These are phyloP conservation scores for Clostera curtula DNA, from an alignment of 2,888 invertebrate genomes.

Conservation along the genomic window DNA sequence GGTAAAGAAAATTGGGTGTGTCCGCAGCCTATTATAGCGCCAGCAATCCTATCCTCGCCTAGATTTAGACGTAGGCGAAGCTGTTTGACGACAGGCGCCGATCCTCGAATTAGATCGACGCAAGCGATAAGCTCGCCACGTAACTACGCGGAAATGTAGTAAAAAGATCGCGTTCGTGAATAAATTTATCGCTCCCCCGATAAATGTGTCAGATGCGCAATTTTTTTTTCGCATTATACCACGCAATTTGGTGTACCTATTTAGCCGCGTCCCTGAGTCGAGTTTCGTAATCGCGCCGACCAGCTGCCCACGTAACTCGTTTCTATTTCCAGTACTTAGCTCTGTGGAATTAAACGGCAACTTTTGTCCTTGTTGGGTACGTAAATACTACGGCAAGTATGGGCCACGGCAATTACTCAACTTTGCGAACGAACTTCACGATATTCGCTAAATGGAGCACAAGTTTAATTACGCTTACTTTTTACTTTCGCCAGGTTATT, in stretches of 20 bases:
- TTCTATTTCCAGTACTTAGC: conserved; percentile 53
- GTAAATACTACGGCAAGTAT: conserved; percentile 28
- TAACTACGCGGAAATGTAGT: conserved; percentile 68
- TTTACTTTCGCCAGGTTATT: too few species aligned
- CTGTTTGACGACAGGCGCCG: conserved; percentile 57
- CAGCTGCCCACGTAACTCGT: conserved; percentile 60
- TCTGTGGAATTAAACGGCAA: conserved; percentile 43
- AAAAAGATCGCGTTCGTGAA: conserved; percentile 61
- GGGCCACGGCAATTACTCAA: conserved; percentile 11
- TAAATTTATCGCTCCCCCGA: conserved; percentile 61
- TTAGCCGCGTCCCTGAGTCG: conserved; percentile 51
- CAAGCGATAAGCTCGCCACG: conserved; percentile 52
- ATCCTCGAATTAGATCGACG: conserved; percentile 60
- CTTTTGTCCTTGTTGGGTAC: conserved; percentile 39
- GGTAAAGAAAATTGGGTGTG: conserved; percentile 22
- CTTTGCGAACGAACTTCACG: too few species aligned
- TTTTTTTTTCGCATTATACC: conserved; percentile 39
- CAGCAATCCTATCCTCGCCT: conserved; percentile 40
- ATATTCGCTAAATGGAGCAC: too few species aligned
- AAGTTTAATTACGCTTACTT: too few species aligned
- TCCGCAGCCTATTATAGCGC: conserved; percentile 30
- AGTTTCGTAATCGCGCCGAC: conserved; percentile 43
- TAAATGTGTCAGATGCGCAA: conserved; percentile 50
- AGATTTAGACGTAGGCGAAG: conserved; percentile 47
- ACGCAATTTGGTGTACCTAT: conserved; percentile 47